Conservation (phyloP, 2,113 vertebrate genomes). For the Pangasianodon gigas region DNA sequence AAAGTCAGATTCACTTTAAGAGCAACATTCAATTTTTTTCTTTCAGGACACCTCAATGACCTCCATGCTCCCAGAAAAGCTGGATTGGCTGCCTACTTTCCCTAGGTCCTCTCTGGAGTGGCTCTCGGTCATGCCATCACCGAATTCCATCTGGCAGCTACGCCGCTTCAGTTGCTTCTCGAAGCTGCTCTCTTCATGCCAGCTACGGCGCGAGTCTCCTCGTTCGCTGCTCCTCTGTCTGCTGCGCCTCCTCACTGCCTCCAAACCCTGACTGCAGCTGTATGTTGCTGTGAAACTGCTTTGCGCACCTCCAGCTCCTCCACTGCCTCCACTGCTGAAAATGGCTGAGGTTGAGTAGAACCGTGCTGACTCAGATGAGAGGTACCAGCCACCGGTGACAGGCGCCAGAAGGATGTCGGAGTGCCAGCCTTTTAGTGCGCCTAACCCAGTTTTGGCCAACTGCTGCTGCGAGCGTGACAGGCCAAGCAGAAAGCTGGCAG, state of each 20-base stretch:
- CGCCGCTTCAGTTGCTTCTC: slow-evolving; percentile 95
- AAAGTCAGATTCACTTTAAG: not conserved
- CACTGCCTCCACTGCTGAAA: slow-evolving; percentile 63
- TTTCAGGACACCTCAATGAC: slow-evolving; percentile 93
- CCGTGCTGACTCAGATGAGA: slow-evolving; percentile 79
- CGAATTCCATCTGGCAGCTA: slow-evolving; percentile 97
- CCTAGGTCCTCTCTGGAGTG: slow-evolving; percentile 84
- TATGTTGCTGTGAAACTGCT: slow-evolving; percentile 66
- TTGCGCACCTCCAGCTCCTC: slow-evolving; percentile 29
- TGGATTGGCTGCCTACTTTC: slow-evolving; percentile 82
- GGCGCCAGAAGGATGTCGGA: slow-evolving; percentile 87
- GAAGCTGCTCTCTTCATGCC: slow-evolving; percentile 95
- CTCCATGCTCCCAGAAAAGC: slow-evolving; percentile 96
- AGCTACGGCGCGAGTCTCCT: slow-evolving; percentile 87
- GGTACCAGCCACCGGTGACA: slow-evolving; percentile 84
- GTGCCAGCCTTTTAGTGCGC: slow-evolving; percentile 90
- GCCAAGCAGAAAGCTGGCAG: slow-evolving; percentile 80
- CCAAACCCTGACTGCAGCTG: slow-evolving; percentile 78
- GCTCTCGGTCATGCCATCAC: slow-evolving; percentile 80
- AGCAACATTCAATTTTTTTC: not conserved
- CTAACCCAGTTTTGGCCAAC: slow-evolving; percentile 70
- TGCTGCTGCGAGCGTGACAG: slow-evolving; percentile 89
- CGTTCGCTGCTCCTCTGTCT: slow-evolving; percentile 76
- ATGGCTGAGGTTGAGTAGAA: slow-evolving; percentile 86
- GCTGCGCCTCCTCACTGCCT: slow-evolving; percentile 77